Evolutionary conservation across 2,797 vertebrate species (phyloP).

Genomic region (Labroides dimidiatus): DNA sequence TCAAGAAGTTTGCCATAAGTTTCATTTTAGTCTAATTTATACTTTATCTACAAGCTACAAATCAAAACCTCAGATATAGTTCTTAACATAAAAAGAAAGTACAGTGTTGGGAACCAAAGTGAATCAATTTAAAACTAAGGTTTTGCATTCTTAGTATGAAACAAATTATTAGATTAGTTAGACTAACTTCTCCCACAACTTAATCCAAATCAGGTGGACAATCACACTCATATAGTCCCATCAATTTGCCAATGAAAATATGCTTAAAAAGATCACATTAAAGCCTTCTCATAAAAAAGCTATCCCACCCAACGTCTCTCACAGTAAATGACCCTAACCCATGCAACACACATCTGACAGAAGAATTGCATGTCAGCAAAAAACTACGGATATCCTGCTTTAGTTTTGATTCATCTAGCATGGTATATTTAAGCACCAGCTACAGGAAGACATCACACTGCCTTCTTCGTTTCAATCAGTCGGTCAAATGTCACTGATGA

Average conservation of each 20-base stretch:
- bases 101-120: background rate
- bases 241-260: background rate
- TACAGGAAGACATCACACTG: slow-evolving; percentile 39
- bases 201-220: background rate
- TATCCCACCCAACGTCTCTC: background rate
- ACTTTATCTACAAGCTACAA: too few species aligned
- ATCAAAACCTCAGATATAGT: background rate
- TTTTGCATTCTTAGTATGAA: background rate
- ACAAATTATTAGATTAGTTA: background rate
- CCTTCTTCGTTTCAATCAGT: background rate
- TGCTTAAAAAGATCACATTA: background rate
- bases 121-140: background rate
- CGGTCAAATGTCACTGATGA: slow-evolving; percentile 13
- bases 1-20: too few species aligned
- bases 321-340: background rate
- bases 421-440: slow-evolving; percentile 25
- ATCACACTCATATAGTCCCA: background rate
- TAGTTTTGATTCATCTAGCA: slow-evolving; percentile 31
- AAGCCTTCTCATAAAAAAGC: background rate
- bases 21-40: too few species aligned
- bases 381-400: slow-evolving; percentile 49
- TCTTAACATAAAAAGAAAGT: background rate
- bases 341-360: slow-evolving; percentile 41
- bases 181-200: background rate
- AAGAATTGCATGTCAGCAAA: slow-evolving; percentile 39